These are phyloP conservation scores for Myopa testacea DNA, from an alignment of 2,888 invertebrate genomes.

Conservation along the genomic window DNA sequence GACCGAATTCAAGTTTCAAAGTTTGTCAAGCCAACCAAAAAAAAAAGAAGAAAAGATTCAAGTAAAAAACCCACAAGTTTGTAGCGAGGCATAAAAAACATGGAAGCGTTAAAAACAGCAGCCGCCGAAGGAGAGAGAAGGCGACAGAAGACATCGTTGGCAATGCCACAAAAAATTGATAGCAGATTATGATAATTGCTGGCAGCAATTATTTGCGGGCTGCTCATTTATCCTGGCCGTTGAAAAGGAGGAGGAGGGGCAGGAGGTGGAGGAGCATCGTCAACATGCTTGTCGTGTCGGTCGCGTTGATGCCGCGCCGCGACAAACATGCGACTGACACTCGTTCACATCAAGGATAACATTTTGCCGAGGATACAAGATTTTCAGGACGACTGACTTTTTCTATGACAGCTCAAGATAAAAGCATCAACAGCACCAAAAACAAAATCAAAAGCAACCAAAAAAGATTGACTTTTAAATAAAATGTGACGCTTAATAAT, in stretches of 20 bases:
- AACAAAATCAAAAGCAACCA: background rate
- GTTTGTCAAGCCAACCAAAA: conserved; percentile 18
- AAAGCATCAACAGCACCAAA: background rate
- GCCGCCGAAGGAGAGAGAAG: background rate
- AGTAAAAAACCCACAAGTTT: conserved; percentile 5
- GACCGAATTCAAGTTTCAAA: background rate
- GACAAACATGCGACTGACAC: conserved; percentile 13
- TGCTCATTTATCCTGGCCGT: conserved; percentile 34
- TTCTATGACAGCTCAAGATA: conserved; percentile 35
- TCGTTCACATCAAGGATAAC: background rate
- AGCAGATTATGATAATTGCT: conserved; percentile 48
- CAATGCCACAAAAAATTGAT: conserved; percentile 38
- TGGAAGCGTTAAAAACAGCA: conserved; percentile 34
- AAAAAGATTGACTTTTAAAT: conserved; percentile 32
- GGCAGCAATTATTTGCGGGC: conserved; percentile 42
- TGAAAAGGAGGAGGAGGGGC: background rate
- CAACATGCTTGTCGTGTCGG: conserved; percentile 11
- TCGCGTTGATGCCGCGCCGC: background rate
- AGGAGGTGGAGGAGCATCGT: background rate
- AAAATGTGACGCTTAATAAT: conserved; percentile 7
- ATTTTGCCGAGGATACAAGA: conserved; percentile 22
- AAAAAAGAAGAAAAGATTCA: conserved; percentile 9
- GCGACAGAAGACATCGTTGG: background rate
- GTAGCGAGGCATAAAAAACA: conserved; percentile 44
- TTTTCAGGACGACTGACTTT: conserved; percentile 41